Percentiles rank a stretch among this genome's conserved stretches.
Evolutionary conservation across 2,888 invertebrate genomes (phyloP).

Genomic region (Rhamnusium bicolor): DNA sequence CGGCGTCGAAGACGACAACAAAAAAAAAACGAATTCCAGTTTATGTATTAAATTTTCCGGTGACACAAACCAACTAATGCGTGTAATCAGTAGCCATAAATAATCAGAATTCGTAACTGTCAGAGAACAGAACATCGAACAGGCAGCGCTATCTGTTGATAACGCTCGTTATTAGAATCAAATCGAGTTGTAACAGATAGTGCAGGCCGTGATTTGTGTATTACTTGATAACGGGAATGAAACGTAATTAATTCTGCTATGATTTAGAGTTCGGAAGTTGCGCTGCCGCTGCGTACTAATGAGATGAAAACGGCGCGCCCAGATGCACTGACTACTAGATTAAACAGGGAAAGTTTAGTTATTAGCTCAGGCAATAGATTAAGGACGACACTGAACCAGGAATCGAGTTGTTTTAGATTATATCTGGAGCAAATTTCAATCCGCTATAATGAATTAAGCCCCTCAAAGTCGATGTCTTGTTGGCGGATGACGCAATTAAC

Average conservation of each 20-base stretch:
- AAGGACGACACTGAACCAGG: conserved; percentile 47
- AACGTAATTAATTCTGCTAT: conserved; percentile 69
- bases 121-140: conserved; percentile 52
- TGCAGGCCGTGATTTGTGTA: conserved; percentile 68
- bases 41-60: neutral
- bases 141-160: conserved; percentile 60
- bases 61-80: conserved; percentile 38
- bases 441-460: conserved; percentile 2
- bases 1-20: neutral
- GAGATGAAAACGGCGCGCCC: conserved; percentile 53
- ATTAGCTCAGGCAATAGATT: conserved; percentile 56
- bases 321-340: conserved; percentile 52
- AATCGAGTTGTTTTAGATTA: conserved; percentile 47
- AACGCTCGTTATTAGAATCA: conserved; percentile 66
- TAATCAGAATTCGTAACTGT: conserved; percentile 58
- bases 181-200: conserved; percentile 68
- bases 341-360: conserved; percentile 58
- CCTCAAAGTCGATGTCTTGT: neutral
- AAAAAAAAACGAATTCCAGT: neutral
- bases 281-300: conserved; percentile 65
- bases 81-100: conserved; percentile 53
- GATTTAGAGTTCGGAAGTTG: conserved; percentile 61
- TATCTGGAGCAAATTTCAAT: conserved; percentile 27
- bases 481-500: neutral
- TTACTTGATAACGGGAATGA: conserved; percentile 68